A percentile compares a stretch with the other conserved stretches of the same genome.
These are phyloP conservation scores for Euura saliciscinereae DNA, from an alignment of 1,140 invertebrate genomes.

Conservation along the genomic window DNA sequence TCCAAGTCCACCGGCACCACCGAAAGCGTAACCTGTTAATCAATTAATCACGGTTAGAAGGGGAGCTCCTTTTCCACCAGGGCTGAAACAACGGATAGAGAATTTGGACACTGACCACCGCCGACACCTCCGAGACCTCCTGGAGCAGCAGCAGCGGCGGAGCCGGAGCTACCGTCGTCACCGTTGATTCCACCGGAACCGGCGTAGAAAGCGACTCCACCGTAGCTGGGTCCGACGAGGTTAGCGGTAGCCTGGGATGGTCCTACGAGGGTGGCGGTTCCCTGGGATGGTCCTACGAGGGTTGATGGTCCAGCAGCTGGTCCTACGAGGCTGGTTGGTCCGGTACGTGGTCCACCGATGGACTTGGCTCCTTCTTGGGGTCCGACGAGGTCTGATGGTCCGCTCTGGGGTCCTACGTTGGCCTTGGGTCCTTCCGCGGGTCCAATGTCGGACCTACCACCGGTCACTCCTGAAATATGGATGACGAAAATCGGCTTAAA, in stretches of 20 bases:
- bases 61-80: background rate
- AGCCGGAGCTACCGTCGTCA: conserved; percentile 59
- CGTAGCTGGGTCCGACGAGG: conserved; percentile 58
- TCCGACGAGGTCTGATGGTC: conserved; percentile 57
- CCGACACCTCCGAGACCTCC: conserved; percentile 43
- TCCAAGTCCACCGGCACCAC: conserved; percentile 17
- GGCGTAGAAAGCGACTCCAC: conserved; percentile 56
- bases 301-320: conserved; percentile 57
- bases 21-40: conserved; percentile 4
- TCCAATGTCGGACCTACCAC: conserved; percentile 59
- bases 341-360: conserved; percentile 57
- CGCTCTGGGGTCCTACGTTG: conserved; percentile 58
- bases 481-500: background rate
- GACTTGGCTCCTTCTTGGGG: conserved; percentile 58
- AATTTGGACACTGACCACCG: conserved; percentile 25
- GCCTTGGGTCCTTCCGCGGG: conserved; percentile 59
- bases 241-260: conserved; percentile 54
- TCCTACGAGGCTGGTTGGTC: conserved; percentile 56
- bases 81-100: background rate
- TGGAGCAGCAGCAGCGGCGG: conserved; percentile 55
- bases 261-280: conserved; percentile 56
- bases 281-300: conserved; percentile 54
- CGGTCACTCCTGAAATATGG: conserved; percentile 46
- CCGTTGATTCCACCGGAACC: conserved; percentile 58
- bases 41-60: background rate